Base-by-base conservation (phyloP, 1,140 invertebrate genomes). In the Aleiodes sp. region DNA sequence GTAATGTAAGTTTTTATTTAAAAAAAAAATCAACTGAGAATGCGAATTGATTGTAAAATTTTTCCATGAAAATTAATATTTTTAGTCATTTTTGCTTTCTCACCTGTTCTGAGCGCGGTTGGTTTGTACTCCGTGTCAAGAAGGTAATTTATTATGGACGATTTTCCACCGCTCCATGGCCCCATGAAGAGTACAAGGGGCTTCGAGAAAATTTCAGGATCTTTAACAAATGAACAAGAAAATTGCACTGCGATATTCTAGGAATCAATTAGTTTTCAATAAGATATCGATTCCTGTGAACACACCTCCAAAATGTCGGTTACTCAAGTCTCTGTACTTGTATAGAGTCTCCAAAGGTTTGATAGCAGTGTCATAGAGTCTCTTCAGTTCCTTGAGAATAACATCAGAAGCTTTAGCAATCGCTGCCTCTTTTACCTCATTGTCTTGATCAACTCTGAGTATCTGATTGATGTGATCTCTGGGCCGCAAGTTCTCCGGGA, bases 151-250 rank as follows among this genome's bases (percentile, higher is more conserved):
- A 98, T 92, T 71, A 98, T 95, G 8, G 94, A 94, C 2, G 96
- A 97, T 87, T 98, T 98, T 73, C 96, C 96, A 71, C 95, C 95
- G 77, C 94, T 96, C 95, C 96, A 98, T 21, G 96, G 96, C 35
- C 96, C 96, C 92, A 98, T 94, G 77, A 98, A 96, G 0, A 98
- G 85, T 43, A 98, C 89, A 78, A 98, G 86, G 7, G 96, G 96
- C 82, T 97, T 98, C 0, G 95, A 96, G 84, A 97, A 96, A 80
- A 98, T 96, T 89, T 98, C 96, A 6, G 95, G 93, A 88, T 98
- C 96, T 91, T 73, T 78, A 80, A 76, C 71, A 68, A 65, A 70
- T 60, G 14, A 69, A 67, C 64, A 61, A 4, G 52, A 39, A 75
- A 57, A n/a, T 26, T 10, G 1, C 1, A 39, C 1, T 10, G 16